phyloP scores from a whole-genome alignment of 2,113 vertebrate genomes.

The Syngnathus typhle region DNA sequence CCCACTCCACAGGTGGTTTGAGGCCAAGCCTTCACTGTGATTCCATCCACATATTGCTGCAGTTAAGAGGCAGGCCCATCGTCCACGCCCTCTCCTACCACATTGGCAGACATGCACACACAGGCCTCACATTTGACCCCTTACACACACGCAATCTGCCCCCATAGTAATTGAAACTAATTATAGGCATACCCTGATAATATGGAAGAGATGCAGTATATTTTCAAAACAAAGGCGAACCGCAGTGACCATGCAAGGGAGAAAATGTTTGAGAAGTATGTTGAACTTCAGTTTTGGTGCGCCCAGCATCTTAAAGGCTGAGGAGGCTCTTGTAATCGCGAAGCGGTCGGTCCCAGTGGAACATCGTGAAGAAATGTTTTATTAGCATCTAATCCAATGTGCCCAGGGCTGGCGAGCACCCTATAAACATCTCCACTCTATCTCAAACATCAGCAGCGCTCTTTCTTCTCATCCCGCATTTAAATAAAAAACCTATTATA shows the following conservation, averaged over 20 bases:
- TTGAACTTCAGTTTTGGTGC: constrained; percentile 51
- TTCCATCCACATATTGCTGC: background rate
- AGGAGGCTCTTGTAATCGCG: constrained; percentile 6
- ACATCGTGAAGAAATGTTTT: constrained; percentile 65
- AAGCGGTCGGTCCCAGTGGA: constrained; percentile 42
- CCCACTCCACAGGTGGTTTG: constrained; percentile 54
- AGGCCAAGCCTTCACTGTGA: constrained; percentile 18
- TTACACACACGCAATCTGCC: constrained; percentile 42
- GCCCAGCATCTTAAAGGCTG: constrained; percentile 46
- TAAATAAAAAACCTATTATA: constrained; percentile 79
- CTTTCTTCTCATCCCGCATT: constrained; percentile 76
- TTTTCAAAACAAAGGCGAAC: constrained; percentile 47
- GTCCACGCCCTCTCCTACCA: constrained; percentile 57
- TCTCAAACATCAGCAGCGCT: constrained; percentile 69
- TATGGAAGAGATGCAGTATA: constrained; percentile 37
- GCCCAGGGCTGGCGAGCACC: constrained; percentile 65
- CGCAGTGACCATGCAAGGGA: constrained; percentile 32
- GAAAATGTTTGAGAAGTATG: constrained; percentile 46
- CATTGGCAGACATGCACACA: constrained; percentile 43
- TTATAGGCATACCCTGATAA: constrained; percentile 57
- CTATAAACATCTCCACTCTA: constrained; percentile 65
- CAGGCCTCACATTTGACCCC: constrained; percentile 48
- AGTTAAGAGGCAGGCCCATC: constrained; percentile 29
- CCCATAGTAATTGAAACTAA: constrained; percentile 57
- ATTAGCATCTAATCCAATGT: constrained; percentile 63